These are phyloP conservation scores for Nasonia vitripennis DNA, from an alignment of 1,140 invertebrate species.

Conservation along the genomic window DNA sequence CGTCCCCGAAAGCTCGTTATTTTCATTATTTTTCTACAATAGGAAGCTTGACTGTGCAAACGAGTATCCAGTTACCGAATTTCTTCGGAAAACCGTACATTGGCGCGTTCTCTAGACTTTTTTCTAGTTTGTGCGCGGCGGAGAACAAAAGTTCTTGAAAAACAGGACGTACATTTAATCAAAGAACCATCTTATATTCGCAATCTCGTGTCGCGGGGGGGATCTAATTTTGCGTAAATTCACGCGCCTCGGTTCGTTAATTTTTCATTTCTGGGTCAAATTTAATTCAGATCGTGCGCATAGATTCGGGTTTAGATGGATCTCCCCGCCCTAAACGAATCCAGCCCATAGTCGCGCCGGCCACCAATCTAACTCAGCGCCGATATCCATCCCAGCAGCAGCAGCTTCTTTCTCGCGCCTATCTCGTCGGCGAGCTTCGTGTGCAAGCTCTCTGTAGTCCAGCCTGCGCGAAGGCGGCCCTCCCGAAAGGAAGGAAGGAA, in stretches of 20 bases:
- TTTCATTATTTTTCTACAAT: no score
- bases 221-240: no score
- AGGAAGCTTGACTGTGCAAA: no score
- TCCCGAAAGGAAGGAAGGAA: neutral
- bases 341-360: no score
- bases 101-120: no score
- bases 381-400: no score
- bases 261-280: neutral
- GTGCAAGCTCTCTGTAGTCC: neutral
- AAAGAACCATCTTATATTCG: neutral
- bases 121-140: neutral
- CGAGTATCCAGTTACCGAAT: no score
- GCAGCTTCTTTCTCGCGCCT: neutral
- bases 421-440: neutral
- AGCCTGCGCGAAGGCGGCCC: neutral
- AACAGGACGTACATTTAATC: neutral
- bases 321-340: neutral
- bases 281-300: neutral
- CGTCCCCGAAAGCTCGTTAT: no score
- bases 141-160: neutral
- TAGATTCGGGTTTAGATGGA: neutral
- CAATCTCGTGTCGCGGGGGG: neutral
- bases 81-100: no score
- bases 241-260: neutral
- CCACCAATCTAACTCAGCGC: neutral